A percentile compares a stretch with the other conserved stretches of the same genome.
These are phyloP conservation scores for Gambelia wislizenii DNA, from an alignment of 2,797 vertebrate species.

Conservation along the genomic window DNA sequence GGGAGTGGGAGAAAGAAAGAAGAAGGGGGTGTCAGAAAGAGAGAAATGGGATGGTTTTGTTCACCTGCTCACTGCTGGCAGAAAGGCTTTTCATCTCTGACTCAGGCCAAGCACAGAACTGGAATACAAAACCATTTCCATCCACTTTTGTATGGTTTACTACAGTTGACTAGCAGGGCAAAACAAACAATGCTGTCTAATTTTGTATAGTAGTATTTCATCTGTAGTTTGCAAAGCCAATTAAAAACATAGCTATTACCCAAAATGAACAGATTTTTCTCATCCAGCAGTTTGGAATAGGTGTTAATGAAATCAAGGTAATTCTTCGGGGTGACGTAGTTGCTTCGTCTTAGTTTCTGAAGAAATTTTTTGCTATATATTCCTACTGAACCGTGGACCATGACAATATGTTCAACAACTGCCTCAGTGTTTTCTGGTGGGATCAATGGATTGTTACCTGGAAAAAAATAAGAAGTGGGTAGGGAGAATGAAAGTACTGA, in stretches of 20 bases:
- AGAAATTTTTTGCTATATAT: conserved; percentile 89
- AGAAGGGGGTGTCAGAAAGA: too few species aligned
- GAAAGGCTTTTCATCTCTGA: neutral
- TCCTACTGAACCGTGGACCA: conserved; percentile 90
- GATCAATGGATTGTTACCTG: conserved; percentile 87
- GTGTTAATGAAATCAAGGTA: conserved; percentile 94
- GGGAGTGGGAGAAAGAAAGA: neutral
- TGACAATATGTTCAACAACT: conserved; percentile 88
- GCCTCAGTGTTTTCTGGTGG: conserved; percentile 75
- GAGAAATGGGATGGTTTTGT: neutral
- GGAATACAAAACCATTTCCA: neutral
- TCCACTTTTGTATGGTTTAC: neutral
- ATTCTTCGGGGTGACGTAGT: conserved; percentile 96
- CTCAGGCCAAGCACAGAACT: neutral
- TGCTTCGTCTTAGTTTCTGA: conserved; percentile 91
- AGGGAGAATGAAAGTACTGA: neutral
- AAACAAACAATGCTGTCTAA: neutral
- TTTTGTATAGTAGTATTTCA: neutral
- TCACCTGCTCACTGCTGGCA: neutral
- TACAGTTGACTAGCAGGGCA: neutral
- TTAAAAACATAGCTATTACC: conserved; percentile 74
- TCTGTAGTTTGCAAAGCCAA: neutral
- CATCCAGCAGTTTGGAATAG: conserved; percentile 87
- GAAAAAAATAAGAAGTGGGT: neutral
- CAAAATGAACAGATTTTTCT: conserved; percentile 89